These are phyloP conservation scores for Pygmarrhopalites habei DNA, from an alignment of 1,140 invertebrate genomes.

Conservation along the genomic window DNA sequence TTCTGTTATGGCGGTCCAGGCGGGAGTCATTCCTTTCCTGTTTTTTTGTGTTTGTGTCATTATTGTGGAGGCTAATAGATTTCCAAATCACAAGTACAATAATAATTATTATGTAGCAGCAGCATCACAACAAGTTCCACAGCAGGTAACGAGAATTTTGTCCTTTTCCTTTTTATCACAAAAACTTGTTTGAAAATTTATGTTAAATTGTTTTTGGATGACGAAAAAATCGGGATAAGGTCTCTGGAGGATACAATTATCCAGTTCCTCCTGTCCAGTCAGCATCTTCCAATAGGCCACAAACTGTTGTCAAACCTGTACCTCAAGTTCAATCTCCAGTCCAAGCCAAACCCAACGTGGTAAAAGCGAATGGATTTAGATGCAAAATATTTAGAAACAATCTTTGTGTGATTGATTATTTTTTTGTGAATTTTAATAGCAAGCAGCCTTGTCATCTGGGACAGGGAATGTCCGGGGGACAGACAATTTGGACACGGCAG, in stretches of 20 bases:
- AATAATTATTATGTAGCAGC: not conserved
- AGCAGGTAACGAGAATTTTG: not conserved
- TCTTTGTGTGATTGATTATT: no score
- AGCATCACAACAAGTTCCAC: not conserved
- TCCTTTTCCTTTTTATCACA: no score
- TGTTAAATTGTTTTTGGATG: no score
- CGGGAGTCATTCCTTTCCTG: no score
- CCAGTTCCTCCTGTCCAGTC: not conserved
- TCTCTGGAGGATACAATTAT: conserved; percentile 1
- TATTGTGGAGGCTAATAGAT: not conserved
- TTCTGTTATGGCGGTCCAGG: no score
- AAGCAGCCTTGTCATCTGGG: no score
- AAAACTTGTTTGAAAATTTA: no score
- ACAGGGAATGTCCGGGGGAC: no score
- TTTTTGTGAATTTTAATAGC: no score
- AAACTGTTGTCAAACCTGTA: not conserved
- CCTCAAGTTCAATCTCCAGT: not conserved
- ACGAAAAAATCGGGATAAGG: no score
- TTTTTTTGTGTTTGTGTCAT: no score
- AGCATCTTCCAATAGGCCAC: not conserved
- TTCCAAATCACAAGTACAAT: not conserved
- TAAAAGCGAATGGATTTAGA: not conserved
- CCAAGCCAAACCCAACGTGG: not conserved
- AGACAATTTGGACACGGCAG: conserved; percentile 11
- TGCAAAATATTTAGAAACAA: no score